Conservation (phyloP, 2,113 vertebrate genomes). For the Hoplias malabaricus region DNA sequence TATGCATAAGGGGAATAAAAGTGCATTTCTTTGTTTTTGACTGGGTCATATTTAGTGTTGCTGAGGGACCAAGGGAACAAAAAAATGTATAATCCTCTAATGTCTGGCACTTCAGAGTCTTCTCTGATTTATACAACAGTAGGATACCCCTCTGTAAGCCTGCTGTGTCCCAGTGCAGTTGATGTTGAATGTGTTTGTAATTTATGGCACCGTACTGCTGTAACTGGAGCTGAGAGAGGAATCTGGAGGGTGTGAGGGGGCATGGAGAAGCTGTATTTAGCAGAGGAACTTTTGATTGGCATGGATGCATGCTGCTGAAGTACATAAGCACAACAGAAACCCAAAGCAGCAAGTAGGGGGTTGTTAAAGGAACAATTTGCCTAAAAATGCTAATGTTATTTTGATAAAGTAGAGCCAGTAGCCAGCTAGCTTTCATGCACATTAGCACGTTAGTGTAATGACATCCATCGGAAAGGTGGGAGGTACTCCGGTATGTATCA, state of each 20-base stretch:
- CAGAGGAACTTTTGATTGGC: conserved; percentile 63
- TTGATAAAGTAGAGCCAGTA: neutral
- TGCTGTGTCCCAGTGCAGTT: conserved; percentile 3
- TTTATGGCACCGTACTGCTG: conserved; percentile 54
- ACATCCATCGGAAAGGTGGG: no score
- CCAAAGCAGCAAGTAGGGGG: neutral
- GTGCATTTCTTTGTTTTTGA: neutral
- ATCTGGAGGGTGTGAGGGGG: conserved; percentile 57
- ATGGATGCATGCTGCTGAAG: conserved; percentile 50
- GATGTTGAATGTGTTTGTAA: conserved; percentile 21
- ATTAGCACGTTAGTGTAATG: no score
- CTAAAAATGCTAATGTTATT: neutral
- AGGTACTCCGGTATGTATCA: no score
- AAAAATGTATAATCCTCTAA: neutral
- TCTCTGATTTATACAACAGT: neutral
- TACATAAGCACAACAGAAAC: conserved; percentile 4
- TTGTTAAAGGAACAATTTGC: neutral
- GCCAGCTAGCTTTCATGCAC: neutral
- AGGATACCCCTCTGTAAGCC: neutral
- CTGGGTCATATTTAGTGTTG: neutral
- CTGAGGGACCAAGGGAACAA: neutral
- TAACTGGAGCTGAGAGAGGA: conserved; percentile 61
- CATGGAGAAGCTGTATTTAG: conserved; percentile 69
- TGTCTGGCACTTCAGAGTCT: neutral
- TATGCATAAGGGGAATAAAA: neutral